phyloP scores from a whole-genome alignment of 2,888 invertebrate genomes.

The Heliconius erato region DNA sequence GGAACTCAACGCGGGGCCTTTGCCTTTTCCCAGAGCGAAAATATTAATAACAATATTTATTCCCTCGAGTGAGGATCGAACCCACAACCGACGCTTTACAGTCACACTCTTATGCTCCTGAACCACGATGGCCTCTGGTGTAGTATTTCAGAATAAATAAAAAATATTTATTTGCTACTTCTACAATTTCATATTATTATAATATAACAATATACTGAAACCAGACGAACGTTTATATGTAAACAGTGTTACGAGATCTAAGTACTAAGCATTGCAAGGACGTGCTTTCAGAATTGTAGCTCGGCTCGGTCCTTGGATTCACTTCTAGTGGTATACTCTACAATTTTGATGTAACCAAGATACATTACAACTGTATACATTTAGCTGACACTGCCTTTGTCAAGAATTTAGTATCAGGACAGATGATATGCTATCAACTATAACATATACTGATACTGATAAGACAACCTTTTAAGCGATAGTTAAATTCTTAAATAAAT shows the following conservation, averaged over 20 bases:
- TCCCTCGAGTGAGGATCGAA: no score
- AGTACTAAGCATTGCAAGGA: constrained; percentile 4
- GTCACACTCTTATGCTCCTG: no score
- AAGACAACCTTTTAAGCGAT: neutral
- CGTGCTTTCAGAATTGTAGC: constrained; percentile 4
- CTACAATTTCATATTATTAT: neutral
- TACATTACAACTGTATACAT: neutral
- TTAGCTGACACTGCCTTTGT: neutral
- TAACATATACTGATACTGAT: neutral
- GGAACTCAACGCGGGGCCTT: no score
- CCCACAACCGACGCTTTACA: no score
- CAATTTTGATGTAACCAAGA: constrained; percentile 1
- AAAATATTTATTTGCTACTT: no score
- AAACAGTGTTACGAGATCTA: neutral
- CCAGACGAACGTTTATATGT: constrained; percentile 1
- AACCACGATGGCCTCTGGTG: no score
- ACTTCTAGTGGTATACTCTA: constrained; percentile 23
- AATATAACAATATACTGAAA: neutral
- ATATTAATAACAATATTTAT: no score
- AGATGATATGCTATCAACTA: neutral
- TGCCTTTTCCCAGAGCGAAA: no score
- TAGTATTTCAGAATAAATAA: no score
- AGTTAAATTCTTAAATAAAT: no score
- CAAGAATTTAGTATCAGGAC: neutral
- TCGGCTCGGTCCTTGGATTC: constrained; percentile 16